Conservation (phyloP, 2,888 invertebrate genomes). For the Rhamnusium bicolor region DNA sequence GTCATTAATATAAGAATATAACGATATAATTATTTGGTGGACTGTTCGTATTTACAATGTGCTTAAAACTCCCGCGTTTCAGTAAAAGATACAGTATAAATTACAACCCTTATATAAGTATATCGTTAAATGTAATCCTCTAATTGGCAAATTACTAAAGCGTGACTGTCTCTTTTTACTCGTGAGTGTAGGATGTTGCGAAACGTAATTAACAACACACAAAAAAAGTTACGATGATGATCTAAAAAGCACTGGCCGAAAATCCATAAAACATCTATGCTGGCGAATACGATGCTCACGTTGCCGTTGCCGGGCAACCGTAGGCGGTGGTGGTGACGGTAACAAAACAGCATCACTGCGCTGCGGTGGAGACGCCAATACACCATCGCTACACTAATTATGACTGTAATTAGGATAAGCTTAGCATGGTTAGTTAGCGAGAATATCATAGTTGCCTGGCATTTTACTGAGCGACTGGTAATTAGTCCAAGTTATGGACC, state of each 20-base stretch:
- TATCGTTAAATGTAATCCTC: slow-evolving; percentile 32
- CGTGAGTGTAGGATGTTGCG: slow-evolving; percentile 20
- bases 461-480: slow-evolving; percentile 66
- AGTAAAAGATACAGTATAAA: slow-evolving; percentile 3
- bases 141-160: slow-evolving; percentile 40
- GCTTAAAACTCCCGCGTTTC: background rate
- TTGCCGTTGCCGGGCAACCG: slow-evolving; percentile 59
- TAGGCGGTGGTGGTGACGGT: slow-evolving; percentile 59
- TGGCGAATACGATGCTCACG: slow-evolving; percentile 55
- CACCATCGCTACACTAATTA: slow-evolving; percentile 67
- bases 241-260: slow-evolving; percentile 57
- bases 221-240: slow-evolving; percentile 46
- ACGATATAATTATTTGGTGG: slow-evolving; percentile 2
- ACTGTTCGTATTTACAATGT: background rate
- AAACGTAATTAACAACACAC: slow-evolving; percentile 42
- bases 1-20: too few relatives aligned
- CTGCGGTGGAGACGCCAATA: slow-evolving; percentile 46
- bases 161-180: slow-evolving; percentile 21
- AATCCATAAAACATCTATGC: slow-evolving; percentile 66
- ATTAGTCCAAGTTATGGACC: slow-evolving; percentile 68
- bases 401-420: slow-evolving; percentile 71
- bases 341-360: slow-evolving; percentile 63
- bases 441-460: slow-evolving; percentile 58
- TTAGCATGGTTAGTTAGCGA: slow-evolving; percentile 67
- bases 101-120: slow-evolving; percentile 10